Conservation (phyloP, 2,888 invertebrate genomes). For the Tetanocera ferruginea region DNA sequence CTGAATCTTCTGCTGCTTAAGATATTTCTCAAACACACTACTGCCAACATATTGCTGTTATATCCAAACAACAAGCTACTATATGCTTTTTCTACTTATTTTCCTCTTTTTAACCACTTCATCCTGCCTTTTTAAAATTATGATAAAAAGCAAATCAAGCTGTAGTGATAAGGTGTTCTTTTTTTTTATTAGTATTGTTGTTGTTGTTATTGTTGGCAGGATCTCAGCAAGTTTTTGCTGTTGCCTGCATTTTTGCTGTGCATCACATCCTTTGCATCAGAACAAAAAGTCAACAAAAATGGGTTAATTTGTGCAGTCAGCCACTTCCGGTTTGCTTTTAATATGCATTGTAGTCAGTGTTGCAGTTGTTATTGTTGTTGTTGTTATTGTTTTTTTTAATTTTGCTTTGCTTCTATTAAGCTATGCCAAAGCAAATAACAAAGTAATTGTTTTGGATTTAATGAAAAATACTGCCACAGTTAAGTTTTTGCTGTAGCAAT, state of each 20-base stretch:
- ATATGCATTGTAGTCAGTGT: neutral
- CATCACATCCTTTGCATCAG: neutral
- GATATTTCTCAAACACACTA: too few relatives aligned
- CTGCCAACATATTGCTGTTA: too few relatives aligned
- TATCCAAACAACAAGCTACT: too few relatives aligned
- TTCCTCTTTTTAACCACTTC: neutral
- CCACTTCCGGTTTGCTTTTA: neutral
- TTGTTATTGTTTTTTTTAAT: too few relatives aligned
- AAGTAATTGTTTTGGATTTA: neutral
- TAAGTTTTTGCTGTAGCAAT: neutral
- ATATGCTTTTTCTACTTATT: too few relatives aligned
- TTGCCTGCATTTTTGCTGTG: neutral
- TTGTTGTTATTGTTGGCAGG: neutral
- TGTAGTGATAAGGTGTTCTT: neutral
- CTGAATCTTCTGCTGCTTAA: too few relatives aligned
- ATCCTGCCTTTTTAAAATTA: neutral
- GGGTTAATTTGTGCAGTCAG: constrained; percentile 9
- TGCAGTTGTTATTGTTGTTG: too few relatives aligned
- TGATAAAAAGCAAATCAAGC: neutral
- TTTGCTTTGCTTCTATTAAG: too few relatives aligned
- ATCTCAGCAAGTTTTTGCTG: neutral
- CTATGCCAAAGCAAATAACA: too few relatives aligned
- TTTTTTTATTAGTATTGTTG: neutral
- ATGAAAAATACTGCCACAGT: neutral
- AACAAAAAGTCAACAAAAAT: neutral